Percentiles rank a stretch among this genome's conserved stretches.
Evolutionary conservation across 2,113 vertebrate genomes (phyloP).

Genomic region (Ptyas mucosa): DNA sequence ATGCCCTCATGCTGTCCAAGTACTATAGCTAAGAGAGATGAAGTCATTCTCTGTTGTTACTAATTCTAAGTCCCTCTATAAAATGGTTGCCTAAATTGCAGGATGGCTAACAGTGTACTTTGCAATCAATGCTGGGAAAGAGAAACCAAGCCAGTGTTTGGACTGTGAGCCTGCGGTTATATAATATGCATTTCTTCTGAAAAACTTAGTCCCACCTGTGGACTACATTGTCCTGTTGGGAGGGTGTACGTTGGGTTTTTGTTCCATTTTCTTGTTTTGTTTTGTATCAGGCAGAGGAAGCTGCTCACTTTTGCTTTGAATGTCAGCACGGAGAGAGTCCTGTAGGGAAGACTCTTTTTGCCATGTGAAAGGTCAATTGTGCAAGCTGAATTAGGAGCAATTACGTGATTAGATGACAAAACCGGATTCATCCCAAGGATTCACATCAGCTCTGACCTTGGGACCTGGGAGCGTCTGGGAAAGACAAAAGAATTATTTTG

Average conservation of each 20-base stretch:
- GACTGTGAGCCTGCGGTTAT: not conserved
- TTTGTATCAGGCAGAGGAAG: constrained; percentile 50
- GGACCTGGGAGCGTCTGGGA: constrained; percentile 70
- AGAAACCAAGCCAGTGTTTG: constrained; percentile 8
- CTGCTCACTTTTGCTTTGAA: constrained; percentile 57
- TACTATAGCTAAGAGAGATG: constrained; percentile 24
- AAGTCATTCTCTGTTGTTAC: not conserved
- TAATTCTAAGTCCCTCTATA: not conserved
- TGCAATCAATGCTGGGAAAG: constrained; percentile 32
- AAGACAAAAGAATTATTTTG: constrained; percentile 44
- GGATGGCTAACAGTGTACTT: constrained; percentile 26
- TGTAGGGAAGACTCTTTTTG: constrained; percentile 50
- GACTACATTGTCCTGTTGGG: constrained; percentile 32
- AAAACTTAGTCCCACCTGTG: constrained; percentile 44
- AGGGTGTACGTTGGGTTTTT: constrained; percentile 4
- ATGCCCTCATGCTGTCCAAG: not conserved
- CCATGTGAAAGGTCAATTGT: constrained; percentile 68
- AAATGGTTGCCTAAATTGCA: not conserved
- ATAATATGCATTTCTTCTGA: constrained; percentile 21
- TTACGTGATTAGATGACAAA: constrained; percentile 67
- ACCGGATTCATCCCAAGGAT: constrained; percentile 60
- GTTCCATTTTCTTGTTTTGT: not conserved
- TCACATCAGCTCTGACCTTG: constrained; percentile 61
- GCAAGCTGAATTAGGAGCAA: constrained; percentile 64
- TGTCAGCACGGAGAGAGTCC: constrained; percentile 55